These are phyloP conservation scores for Drosophila ironensis DNA, from an alignment of 1,140 invertebrate genomes.

Conservation along the genomic window DNA sequence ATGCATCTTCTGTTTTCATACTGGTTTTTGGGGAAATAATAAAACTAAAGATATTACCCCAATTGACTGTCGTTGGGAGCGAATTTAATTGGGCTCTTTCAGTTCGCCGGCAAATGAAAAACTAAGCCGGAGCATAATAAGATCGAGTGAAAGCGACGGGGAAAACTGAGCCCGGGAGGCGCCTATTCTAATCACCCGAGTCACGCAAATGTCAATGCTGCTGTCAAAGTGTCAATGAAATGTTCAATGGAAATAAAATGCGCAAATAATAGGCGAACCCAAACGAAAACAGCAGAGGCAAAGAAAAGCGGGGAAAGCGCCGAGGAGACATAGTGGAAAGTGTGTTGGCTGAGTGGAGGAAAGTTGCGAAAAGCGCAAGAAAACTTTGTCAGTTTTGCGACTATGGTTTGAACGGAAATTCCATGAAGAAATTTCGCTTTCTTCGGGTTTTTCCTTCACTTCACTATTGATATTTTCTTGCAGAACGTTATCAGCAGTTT, in stretches of 20 bases:
- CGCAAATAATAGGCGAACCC: slow-evolving; percentile 41
- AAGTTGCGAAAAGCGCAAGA: slow-evolving; percentile 38
- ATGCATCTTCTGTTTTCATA: neutral
- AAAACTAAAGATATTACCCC: neutral
- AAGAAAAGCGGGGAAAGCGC: no score
- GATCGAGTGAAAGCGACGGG: neutral
- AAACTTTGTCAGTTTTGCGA: slow-evolving; percentile 55
- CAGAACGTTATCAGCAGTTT: neutral
- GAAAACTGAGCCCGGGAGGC: slow-evolving; percentile 23
- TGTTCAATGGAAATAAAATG: slow-evolving; percentile 78
- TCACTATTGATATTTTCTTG: neutral
- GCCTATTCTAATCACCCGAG: slow-evolving; percentile 75
- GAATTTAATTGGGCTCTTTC: slow-evolving; percentile 32
- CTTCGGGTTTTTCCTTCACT: neutral
- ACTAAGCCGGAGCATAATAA: slow-evolving; percentile 35
- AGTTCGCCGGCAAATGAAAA: slow-evolving; percentile 20
- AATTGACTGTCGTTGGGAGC: neutral
- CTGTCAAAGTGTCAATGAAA: slow-evolving; percentile 76
- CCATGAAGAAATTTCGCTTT: slow-evolving; percentile 35
- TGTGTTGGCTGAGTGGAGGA: slow-evolving; percentile 10
- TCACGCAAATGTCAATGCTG: slow-evolving; percentile 76
- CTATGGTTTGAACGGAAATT: slow-evolving; percentile 72
- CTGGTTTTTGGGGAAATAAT: neutral
- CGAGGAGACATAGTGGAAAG: no score
- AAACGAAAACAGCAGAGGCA: no score